Evolutionary conservation across 64 coral and sea anemone genomes (phyloP).

Genomic region (Porites australiensis): DNA sequence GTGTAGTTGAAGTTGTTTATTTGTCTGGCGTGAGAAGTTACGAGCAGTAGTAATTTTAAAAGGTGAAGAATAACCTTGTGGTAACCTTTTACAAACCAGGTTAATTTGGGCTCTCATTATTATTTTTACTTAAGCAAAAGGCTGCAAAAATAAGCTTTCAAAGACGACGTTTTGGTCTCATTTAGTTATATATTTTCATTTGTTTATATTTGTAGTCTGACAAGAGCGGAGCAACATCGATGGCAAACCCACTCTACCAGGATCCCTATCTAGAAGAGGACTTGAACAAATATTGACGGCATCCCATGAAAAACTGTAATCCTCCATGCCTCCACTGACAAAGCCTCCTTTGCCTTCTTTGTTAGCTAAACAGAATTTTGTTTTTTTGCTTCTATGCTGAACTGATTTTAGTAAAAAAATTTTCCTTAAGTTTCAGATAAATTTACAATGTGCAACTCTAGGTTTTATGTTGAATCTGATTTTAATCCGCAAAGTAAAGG

Average conservation of each 20-base stretch:
- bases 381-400: neutral
- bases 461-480: neutral
- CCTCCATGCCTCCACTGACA: neutral
- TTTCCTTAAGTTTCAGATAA: neutral
- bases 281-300: constrained; percentile 70
- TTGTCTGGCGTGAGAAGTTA: too few relatives aligned
- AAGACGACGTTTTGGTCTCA: neutral
- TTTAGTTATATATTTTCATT: neutral
- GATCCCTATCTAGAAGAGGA: constrained; percentile 97
- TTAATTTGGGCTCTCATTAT: too few relatives aligned
- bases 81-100: too few relatives aligned
- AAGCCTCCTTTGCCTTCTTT: neutral
- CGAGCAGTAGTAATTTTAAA: too few relatives aligned
- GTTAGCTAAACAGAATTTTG: neutral
- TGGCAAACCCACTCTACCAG: constrained; percentile 98
- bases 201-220: constrained; percentile 64
- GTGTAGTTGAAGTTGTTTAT: too few relatives aligned
- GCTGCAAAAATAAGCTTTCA: too few relatives aligned
- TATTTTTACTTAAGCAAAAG: too few relatives aligned
- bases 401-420: neutral
- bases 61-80: too few relatives aligned
- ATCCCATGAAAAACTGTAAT: neutral
- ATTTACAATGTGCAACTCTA: neutral
- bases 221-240: constrained; percentile 89
- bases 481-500: neutral